phyloP scores from a whole-genome alignment of 2,888 invertebrate genomes.

The Zhuqinia jingwanae region DNA sequence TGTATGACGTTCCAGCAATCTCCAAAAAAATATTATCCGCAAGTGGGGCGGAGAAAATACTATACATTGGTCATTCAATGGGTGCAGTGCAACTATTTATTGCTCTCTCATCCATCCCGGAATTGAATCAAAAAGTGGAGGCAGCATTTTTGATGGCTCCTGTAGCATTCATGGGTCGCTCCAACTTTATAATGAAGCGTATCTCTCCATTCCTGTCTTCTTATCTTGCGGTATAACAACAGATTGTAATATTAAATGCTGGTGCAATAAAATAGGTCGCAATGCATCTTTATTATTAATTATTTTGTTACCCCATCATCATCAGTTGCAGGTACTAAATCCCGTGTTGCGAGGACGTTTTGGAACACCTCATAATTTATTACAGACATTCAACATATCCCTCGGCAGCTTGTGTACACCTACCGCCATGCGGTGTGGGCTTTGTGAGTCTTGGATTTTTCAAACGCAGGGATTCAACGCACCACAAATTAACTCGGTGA shows the following conservation, averaged over 20 bases:
- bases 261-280: too few relatives aligned
- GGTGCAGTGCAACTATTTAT: constrained; percentile 33
- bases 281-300: too few relatives aligned
- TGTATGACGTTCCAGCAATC: constrained; percentile 49
- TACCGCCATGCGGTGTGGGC: too few relatives aligned
- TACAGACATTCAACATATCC: background rate
- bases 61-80: constrained; percentile 47
- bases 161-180: constrained; percentile 18
- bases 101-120: background rate
- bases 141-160: constrained; percentile 44
- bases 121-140: constrained; percentile 27
- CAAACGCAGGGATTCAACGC: background rate
- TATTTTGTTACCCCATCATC: background rate
- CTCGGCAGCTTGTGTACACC: background rate
- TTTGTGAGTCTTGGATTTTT: background rate
- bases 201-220: too few relatives aligned
- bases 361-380: background rate
- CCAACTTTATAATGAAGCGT: too few relatives aligned
- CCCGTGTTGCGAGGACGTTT: background rate
- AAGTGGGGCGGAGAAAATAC: background rate
- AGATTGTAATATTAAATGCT: too few relatives aligned
- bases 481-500: constrained; percentile 23
- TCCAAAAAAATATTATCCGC: background rate
- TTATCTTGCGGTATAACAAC: too few relatives aligned
- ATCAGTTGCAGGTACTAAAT: background rate